Conservation (phyloP, 1,140 invertebrate species). For the Planococcus citri region DNA sequence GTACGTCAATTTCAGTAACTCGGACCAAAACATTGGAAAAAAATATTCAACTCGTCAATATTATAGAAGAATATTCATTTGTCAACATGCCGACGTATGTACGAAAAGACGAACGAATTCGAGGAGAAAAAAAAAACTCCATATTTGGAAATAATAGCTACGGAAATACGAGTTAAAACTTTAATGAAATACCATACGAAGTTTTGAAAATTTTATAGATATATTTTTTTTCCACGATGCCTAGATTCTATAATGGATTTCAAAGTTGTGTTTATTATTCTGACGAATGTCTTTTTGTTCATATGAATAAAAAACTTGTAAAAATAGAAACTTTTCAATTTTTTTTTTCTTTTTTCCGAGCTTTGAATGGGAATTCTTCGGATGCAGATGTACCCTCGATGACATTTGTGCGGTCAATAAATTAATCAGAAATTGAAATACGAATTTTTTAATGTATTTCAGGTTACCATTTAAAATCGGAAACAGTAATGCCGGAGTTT, state of each 20-base stretch:
- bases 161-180: not conserved
- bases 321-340: not conserved
- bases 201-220: not conserved
- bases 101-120: not conserved
- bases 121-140: not conserved
- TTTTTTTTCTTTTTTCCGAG: not conserved
- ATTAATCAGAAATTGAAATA: not conserved
- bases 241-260: not conserved
- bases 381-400: not conserved
- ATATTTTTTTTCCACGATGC: not conserved
- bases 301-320: not conserved
- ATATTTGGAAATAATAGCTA: not conserved
- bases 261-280: not conserved
- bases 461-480: not conserved
- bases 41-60: not conserved
- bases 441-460: not conserved
- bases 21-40: not conserved
- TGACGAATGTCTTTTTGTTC: not conserved
- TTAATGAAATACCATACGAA: not conserved
- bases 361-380: not conserved
- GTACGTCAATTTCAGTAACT: not conserved
- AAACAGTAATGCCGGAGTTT: constrained; percentile 53
- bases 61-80: not conserved
- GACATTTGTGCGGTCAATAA: not conserved
- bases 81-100: not conserved